Evolutionary conservation across 1,140 invertebrate genomes (phyloP).

Genomic region (Drepana arcuata): DNA sequence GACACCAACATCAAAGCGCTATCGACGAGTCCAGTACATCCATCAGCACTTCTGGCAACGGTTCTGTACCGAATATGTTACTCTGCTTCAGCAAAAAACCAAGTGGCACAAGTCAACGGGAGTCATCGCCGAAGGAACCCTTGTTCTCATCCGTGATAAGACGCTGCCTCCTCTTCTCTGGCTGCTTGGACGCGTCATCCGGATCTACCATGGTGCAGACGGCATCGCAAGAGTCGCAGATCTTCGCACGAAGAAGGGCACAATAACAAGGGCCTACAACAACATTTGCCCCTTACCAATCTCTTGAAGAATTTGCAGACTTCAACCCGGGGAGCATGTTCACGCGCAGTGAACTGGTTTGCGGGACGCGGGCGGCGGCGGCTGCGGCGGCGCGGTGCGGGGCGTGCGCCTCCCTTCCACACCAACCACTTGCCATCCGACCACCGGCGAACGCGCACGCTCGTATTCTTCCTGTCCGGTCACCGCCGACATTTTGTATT

Average conservation of each 20-base stretch:
- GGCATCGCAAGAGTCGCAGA: not conserved
- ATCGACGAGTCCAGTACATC: not conserved
- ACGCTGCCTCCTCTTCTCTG: conserved; percentile 9
- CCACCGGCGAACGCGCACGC: no score
- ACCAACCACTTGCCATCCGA: no score
- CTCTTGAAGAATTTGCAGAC: not conserved
- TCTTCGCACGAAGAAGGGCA: not conserved
- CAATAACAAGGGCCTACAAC: not conserved
- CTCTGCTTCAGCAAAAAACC: conserved; percentile 1
- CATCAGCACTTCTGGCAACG: not conserved
- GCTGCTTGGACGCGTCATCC: conserved; percentile 11
- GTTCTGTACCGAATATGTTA: not conserved
- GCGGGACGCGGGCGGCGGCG: no score
- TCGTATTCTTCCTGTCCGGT: no score
- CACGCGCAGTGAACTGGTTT: no score
- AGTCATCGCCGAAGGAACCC: conserved; percentile 1
- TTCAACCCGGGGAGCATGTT: conserved; percentile 4
- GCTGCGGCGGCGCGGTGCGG: no score
- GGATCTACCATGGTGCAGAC: not conserved
- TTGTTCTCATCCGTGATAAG: conserved; percentile 9
- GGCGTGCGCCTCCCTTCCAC: no score
- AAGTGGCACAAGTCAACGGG: conserved; percentile 5
- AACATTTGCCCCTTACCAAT: not conserved
- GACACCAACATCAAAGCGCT: not conserved
- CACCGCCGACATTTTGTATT: no score